These are phyloP conservation scores for Spinibarbus caldwelli DNA, from an alignment of 2,797 vertebrate species.

Conservation along the genomic window DNA sequence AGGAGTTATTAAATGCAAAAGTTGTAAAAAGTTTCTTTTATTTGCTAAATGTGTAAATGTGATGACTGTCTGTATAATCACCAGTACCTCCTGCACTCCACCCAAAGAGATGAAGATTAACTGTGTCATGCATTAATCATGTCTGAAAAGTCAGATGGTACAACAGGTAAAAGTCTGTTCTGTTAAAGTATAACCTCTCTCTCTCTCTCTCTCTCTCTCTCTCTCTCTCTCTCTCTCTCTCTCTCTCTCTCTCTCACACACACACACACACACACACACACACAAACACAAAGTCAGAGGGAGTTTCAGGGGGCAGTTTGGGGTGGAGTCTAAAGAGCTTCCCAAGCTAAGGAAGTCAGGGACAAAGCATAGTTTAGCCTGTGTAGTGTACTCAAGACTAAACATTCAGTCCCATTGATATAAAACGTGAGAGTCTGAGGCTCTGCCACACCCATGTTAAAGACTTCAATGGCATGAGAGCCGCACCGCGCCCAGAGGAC, in stretches of 20 bases:
- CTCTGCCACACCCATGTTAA: conserved; percentile 35
- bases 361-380: neutral
- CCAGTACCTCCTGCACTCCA: conserved; percentile 4
- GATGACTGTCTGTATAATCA: conserved; percentile 6
- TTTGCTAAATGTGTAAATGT: conserved; percentile 17
- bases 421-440: neutral
- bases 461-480: conserved; percentile 26
- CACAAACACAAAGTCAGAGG: neutral
- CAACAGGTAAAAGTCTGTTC: conserved; percentile 25
- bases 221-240: too few relatives aligned
- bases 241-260: too few relatives aligned
- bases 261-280: neutral
- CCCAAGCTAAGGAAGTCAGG: conserved; percentile 20
- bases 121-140: conserved; percentile 4
- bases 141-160: conserved; percentile 10
- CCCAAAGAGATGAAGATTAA: conserved; percentile 1
- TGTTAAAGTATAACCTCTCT: conserved; percentile 11
- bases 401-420: neutral
- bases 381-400: neutral
- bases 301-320: conserved; percentile 8
- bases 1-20: neutral
- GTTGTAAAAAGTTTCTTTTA: neutral
- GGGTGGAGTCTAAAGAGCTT: conserved; percentile 40
- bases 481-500: conserved; percentile 39
- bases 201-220: neutral